A percentile compares a stretch with the other conserved stretches of the same genome.
phyloP scores from a whole-genome alignment of 2,888 invertebrate species.

The Creontiades dilutus region DNA sequence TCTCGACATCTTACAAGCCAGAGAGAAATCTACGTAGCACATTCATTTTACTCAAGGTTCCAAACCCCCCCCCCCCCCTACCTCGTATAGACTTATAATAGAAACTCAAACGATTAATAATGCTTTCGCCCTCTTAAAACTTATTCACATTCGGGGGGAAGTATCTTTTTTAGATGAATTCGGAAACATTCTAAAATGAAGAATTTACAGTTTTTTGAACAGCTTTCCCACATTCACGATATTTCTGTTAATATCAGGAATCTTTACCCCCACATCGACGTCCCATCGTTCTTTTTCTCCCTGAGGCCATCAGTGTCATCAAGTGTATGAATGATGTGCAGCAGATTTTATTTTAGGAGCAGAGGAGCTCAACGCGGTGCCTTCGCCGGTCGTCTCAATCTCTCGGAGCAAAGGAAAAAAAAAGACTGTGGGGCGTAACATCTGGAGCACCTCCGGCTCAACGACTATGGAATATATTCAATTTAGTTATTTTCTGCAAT shows the following conservation, averaged over 20 bases:
- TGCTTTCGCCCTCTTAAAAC: neutral
- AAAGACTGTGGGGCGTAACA: neutral
- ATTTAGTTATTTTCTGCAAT: too few relatives aligned
- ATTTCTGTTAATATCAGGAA: constrained; percentile 44
- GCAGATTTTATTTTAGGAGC: constrained; percentile 50
- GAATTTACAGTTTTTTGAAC: neutral
- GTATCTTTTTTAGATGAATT: neutral
- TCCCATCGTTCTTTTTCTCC: constrained; percentile 37
- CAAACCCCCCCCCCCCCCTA: too few relatives aligned
- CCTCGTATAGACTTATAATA: constrained; percentile 33
- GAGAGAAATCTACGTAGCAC: constrained; percentile 19
- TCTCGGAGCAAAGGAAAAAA: neutral
- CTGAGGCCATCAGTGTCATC: constrained; percentile 52
- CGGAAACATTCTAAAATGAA: neutral
- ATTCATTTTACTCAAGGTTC: neutral
- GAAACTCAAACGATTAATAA: constrained; percentile 22
- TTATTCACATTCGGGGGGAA: neutral
- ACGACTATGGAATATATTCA: neutral
- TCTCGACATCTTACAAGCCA: constrained; percentile 19
- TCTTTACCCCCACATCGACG: constrained; percentile 12
- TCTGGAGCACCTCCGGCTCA: constrained; percentile 2
- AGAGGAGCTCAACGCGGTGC: constrained; percentile 18
- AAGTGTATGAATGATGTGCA: constrained; percentile 56
- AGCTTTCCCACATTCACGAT: constrained; percentile 5
- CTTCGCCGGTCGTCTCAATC: neutral